phyloP scores from a whole-genome alignment of 2,888 invertebrate species.

The Agrochola lota region DNA sequence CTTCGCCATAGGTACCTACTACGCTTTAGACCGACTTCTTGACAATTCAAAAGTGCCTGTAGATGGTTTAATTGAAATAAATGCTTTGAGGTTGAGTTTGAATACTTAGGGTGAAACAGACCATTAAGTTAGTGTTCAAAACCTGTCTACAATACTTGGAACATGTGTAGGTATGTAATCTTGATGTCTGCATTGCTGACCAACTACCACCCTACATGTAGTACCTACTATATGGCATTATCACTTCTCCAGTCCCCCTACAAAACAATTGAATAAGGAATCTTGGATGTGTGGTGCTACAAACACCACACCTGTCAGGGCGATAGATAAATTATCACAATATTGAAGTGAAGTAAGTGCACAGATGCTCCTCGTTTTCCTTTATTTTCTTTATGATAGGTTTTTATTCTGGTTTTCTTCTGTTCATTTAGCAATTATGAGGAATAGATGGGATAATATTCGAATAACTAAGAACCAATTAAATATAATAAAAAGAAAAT shows the following conservation, averaged over 20 bases:
- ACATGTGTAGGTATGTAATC: not conserved
- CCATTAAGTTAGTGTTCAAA: not conserved
- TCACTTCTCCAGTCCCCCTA: not conserved
- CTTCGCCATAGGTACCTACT: too few species aligned
- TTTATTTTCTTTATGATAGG: not conserved
- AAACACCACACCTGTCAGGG: not conserved
- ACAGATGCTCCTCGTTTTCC: slow-evolving; percentile 7
- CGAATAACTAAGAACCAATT: not conserved
- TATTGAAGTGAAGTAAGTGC: not conserved
- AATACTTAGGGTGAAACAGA: not conserved
- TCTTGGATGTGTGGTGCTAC: not conserved
- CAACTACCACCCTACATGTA: not conserved
- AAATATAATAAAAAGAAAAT: not conserved
- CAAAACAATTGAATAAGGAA: not conserved
- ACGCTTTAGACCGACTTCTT: too few species aligned
- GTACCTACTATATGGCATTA: not conserved
- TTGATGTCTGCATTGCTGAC: not conserved
- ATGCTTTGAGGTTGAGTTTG: too few species aligned
- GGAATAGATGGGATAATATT: not conserved
- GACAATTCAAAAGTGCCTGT: too few species aligned
- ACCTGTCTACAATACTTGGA: not conserved
- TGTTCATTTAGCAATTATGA: not conserved
- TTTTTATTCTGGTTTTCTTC: not conserved
- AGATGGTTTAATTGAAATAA: too few species aligned
- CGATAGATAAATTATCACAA: slow-evolving; percentile 4